phyloP scores from a whole-genome alignment of 2,888 invertebrate species.

The Hydraecia micacea region DNA sequence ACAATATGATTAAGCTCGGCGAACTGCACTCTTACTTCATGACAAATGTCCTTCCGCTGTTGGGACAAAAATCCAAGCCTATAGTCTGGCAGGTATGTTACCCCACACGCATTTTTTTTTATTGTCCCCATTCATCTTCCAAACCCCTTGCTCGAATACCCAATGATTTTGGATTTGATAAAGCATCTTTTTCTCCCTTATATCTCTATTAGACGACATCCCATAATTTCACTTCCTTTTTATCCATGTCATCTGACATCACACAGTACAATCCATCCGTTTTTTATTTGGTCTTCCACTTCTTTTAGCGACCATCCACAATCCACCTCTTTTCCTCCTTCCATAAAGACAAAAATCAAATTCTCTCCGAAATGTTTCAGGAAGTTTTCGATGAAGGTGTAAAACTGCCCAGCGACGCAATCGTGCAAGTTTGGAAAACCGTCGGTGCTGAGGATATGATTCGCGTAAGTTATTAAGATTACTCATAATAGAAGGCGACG shows the following conservation, averaged over 20 bases:
- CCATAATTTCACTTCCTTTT: background rate
- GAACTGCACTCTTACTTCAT: constrained; percentile 81
- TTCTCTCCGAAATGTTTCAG: constrained; percentile 83
- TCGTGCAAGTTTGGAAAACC: constrained; percentile 95
- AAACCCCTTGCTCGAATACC: background rate
- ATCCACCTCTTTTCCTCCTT: background rate
- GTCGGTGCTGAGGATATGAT: constrained; percentile 73
- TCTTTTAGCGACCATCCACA: background rate
- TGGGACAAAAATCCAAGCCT: constrained; percentile 73
- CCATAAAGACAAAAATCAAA: background rate
- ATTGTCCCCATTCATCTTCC: background rate
- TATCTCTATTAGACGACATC: background rate
- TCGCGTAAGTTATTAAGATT: constrained; percentile 67
- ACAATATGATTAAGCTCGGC: constrained; percentile 70
- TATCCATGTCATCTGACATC: background rate
- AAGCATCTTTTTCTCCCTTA: background rate
- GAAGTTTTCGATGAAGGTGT: constrained; percentile 96
- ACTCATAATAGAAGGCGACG: background rate
- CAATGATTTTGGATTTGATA: background rate
- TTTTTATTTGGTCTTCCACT: background rate
- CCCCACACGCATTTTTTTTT: background rate
- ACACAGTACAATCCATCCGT: background rate
- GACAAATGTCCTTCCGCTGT: constrained; percentile 77
- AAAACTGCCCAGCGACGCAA: constrained; percentile 90
- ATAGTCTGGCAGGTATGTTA: constrained; percentile 83